Conservation (phyloP, 1,140 invertebrate species). For the Brachystomella parvula region DNA sequence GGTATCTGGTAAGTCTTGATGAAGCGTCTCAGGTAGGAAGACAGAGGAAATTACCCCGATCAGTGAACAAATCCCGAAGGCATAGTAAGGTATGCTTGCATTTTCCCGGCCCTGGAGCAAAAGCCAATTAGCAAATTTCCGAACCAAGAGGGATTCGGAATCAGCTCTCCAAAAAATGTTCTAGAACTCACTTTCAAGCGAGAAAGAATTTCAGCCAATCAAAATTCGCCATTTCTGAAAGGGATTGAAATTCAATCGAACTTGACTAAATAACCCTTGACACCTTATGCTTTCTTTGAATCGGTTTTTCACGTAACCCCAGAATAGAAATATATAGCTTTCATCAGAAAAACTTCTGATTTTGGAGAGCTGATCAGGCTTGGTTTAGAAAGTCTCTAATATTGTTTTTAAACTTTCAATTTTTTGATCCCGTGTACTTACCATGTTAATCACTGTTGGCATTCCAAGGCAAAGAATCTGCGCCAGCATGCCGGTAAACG, state of each 20-base stretch:
- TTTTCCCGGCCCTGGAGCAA: conserved; percentile 26
- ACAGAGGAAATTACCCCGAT: conserved; percentile 39
- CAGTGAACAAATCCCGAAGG: conserved; percentile 38
- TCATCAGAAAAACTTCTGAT: background rate
- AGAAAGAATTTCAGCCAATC: no score
- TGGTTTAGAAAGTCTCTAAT: background rate
- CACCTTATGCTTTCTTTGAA: no score
- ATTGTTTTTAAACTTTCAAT: background rate
- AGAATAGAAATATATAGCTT: background rate
- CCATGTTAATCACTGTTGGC: conserved; percentile 50
- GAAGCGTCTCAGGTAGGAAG: conserved; percentile 43
- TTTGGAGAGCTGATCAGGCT: no score
- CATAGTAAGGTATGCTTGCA: conserved; percentile 38
- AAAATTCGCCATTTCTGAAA: no score
- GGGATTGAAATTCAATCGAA: no score
- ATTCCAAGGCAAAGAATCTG: conserved; percentile 47
- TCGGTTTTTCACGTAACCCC: background rate
- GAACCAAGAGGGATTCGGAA: no score
- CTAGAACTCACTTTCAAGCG: no score
- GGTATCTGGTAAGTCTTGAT: conserved; percentile 40
- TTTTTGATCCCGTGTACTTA: conserved; percentile 36
- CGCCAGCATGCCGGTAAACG: conserved; percentile 53
- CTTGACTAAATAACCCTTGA: no score
- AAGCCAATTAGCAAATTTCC: background rate
- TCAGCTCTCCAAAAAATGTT: no score